Evolutionary conservation across 2,113 vertebrate species (phyloP).

Genomic region (Nothocercus nigrocapillus): DNA sequence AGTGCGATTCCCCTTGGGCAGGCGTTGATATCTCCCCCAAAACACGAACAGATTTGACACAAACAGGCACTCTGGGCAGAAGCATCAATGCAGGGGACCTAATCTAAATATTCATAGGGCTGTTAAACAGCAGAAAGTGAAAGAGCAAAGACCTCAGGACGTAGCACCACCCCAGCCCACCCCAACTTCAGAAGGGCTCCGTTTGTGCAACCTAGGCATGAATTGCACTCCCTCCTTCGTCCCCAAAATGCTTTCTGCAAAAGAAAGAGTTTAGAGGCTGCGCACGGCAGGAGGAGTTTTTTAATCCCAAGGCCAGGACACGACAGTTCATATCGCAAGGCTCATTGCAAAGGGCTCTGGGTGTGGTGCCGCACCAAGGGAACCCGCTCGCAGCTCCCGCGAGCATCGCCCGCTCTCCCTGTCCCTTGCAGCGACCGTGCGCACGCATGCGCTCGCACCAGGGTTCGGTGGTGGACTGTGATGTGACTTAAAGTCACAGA

Average conservation of each 20-base stretch:
- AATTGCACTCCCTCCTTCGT: background rate
- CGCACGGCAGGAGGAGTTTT: background rate
- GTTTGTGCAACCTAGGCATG: background rate
- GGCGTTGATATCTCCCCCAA: background rate
- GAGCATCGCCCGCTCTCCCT: constrained; percentile 12
- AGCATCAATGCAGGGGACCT: background rate
- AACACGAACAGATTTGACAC: background rate
- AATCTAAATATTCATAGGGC: background rate
- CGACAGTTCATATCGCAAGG: background rate
- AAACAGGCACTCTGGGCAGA: background rate
- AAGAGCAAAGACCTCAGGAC: background rate
- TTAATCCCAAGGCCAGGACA: constrained; percentile 18
- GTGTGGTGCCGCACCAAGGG: background rate
- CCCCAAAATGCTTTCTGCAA: background rate
- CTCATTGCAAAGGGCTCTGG: background rate
- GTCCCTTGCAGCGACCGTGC: background rate
- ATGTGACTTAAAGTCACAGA: constrained; percentile 27
- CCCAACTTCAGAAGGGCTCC: background rate
- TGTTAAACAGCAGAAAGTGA: background rate
- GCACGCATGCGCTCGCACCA: background rate
- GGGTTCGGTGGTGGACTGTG: background rate
- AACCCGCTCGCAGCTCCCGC: background rate
- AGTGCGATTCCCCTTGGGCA: background rate
- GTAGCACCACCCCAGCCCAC: background rate
- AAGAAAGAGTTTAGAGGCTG: background rate